Percentiles rank a stretch among this genome's conserved stretches.
These are phyloP conservation scores for Onchidella celtica DNA, from an alignment of 2,888 invertebrate genomes.

Conservation along the genomic window DNA sequence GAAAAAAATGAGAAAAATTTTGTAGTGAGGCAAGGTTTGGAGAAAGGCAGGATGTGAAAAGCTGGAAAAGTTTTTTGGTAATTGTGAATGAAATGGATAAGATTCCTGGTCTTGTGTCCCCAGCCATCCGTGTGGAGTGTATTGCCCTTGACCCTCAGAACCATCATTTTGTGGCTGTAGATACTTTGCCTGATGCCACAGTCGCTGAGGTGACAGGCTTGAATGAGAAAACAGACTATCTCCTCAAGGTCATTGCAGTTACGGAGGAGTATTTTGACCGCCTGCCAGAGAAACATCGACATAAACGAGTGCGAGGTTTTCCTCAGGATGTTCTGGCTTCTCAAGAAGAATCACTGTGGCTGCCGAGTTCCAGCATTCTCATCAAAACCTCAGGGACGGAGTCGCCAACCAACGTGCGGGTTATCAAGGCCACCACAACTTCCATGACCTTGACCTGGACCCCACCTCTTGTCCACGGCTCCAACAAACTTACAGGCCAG, in stretches of 20 bases:
- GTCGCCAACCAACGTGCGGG: conserved; percentile 71
- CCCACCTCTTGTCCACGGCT: conserved; percentile 78
- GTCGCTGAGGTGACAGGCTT: conserved; percentile 71
- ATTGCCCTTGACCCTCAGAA: conserved; percentile 69
- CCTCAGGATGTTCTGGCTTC: conserved; percentile 69
- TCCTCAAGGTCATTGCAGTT: conserved; percentile 77
- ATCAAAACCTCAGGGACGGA: conserved; percentile 79
- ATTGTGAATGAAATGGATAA: too few relatives aligned
- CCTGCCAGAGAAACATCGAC: conserved; percentile 74
- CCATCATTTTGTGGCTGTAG: conserved; percentile 67
- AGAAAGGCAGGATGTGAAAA: too few relatives aligned
- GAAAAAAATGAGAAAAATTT: too few relatives aligned
- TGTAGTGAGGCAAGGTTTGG: too few relatives aligned
- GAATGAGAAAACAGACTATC: conserved; percentile 78
- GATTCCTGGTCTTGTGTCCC: too few relatives aligned
- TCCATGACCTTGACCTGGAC: conserved; percentile 77
- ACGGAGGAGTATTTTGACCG: conserved; percentile 80
- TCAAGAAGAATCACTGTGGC: conserved; percentile 76
- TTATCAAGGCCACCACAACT: conserved; percentile 68
- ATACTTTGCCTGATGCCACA: conserved; percentile 76
- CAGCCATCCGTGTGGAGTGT: conserved; percentile 78
- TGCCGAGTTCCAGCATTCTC: conserved; percentile 75
- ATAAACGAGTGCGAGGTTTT: conserved; percentile 68
- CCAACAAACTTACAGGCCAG: conserved; percentile 75
- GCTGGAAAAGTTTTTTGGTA: too few relatives aligned